Evolutionary conservation across 2,888 invertebrate species (phyloP), one percentile per base, ranked within the genome.

Genomic region (Ctenicera cuprea): DNA sequence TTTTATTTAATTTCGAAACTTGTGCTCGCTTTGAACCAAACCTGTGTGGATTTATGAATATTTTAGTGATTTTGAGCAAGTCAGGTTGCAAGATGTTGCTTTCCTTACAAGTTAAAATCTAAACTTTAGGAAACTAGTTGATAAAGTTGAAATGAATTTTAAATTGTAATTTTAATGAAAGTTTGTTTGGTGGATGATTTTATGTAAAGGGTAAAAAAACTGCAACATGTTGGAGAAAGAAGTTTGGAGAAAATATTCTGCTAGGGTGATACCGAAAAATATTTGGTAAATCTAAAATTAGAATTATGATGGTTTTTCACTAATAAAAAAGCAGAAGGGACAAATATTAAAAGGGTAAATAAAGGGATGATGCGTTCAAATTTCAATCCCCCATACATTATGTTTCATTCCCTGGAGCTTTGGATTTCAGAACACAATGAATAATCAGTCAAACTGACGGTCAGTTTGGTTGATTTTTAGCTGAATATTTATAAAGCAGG

Each of bases 1-100:
- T 54, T 54, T 54, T 16, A 14, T 54, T 30, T 54, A 26, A 54
- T 54, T 54, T 54, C 5, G n/a, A 54, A 54, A 54, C 20, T 54
- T 54, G 18, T 18, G 48, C 20, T 30, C 20, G n/a, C 22, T 14
- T 12, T 38, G 38, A 54, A 22, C 1, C 12, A 2, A 18, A 50
- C 12, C 9, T n/a, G n/a, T 22, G n/a, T 8, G n/a, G 18, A 52
- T 52, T 54, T 54, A 54, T 54, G 54, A 54, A 54, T 54, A 12
- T 26, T 54, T 54, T 14, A 54, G 54, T 54, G 30, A 14, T 54
- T 14, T 33, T 30, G 26, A 16, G n/a, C n/a, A n/a, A n/a, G n/a
- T n/a, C n/a, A n/a, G n/a, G 54, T 26, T 26, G 12, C 54, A 54
- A 54, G 54, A 26, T 54, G 54, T 14, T 54, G 26, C 18, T 45